Evolutionary conservation across 2,113 vertebrate species (phyloP), one percentile per base, ranked within the genome.

Genomic region (Mobula birostris): DNA sequence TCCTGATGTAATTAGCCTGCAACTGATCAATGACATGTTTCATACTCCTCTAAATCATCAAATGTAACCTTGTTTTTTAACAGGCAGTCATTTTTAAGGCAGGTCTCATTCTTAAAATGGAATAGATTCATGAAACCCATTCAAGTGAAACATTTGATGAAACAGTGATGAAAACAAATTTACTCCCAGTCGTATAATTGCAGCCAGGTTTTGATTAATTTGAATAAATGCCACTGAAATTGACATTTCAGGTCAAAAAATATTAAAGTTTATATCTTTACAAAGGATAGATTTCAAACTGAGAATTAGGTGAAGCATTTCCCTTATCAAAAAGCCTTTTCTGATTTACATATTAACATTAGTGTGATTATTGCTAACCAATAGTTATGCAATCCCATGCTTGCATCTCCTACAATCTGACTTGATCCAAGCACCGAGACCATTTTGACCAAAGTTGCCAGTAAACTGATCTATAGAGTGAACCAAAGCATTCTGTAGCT

Each of bases 1-100:
- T 68, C 85, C 85, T 90, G 61, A 90, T 66, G 29, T 90, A 90
- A 90, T 90, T 90, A 90, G 61, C 61, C 63, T 90, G 85, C 85
- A 90, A 66, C 85, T 17, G 85, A 90, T 68, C 32, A 90, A 68
- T 90, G 85, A 61, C 85, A 68, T 68, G 29, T 90, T 90, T 90
- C 61, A 66, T 90, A 32, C 14, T 17, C 4, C n/a, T 5, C 61
- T 90, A 90, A 66, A 90, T 90, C 61, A 90, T 90, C 85, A 90
- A 32, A n/a, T 90, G 32, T n/a, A 90, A 27, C 85, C 61, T 72
- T n/a, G 1, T 72, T 21, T 93, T 72, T 72, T 74, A 93, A 24
- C 66, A 74, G n/a, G 70, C 32, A 36, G 90, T 74, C 29, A 68
- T 93, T 93, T 70, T 19, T 36, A 90, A 19, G 85, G 85, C 72